phyloP scores from a whole-genome alignment of 2,113 vertebrate species.

The Gambusia holbrooki region DNA sequence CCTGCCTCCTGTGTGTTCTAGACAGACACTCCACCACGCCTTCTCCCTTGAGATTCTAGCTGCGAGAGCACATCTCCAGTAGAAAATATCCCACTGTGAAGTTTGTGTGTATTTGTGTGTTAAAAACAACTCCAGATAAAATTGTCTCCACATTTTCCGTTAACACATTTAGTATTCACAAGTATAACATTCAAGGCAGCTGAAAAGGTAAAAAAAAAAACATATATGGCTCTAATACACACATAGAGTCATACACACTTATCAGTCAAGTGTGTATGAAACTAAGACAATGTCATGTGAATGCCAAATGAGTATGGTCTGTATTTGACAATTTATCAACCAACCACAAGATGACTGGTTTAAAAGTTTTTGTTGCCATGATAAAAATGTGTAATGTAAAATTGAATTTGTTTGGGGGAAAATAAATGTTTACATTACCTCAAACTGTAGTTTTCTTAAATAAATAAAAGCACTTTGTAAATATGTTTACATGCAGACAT shows the following conservation, averaged over 20 bases:
- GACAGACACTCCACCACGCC: background rate
- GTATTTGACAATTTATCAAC: no score
- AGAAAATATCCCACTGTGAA: background rate
- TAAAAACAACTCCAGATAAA: background rate
- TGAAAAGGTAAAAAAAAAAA: background rate
- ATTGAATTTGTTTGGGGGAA: no score
- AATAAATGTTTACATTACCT: background rate
- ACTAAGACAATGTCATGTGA: no score
- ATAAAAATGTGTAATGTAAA: no score
- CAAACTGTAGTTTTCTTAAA: background rate
- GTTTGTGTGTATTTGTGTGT: background rate
- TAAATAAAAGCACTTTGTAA: background rate
- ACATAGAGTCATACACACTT: no score
- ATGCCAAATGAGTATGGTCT: no score
- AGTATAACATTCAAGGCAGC: background rate
- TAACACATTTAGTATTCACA: background rate
- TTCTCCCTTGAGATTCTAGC: background rate
- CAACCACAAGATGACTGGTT: no score
- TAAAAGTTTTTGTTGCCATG: no score
- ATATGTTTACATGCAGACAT: background rate
- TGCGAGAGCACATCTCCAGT: background rate
- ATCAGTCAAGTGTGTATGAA: no score
- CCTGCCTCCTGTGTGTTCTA: background rate
- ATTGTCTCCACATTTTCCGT: background rate
- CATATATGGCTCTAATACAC: background rate